These are phyloP conservation scores for Ambastaia sidthimunki DNA, from an alignment of 2,797 vertebrate genomes.

Conservation along the genomic window DNA sequence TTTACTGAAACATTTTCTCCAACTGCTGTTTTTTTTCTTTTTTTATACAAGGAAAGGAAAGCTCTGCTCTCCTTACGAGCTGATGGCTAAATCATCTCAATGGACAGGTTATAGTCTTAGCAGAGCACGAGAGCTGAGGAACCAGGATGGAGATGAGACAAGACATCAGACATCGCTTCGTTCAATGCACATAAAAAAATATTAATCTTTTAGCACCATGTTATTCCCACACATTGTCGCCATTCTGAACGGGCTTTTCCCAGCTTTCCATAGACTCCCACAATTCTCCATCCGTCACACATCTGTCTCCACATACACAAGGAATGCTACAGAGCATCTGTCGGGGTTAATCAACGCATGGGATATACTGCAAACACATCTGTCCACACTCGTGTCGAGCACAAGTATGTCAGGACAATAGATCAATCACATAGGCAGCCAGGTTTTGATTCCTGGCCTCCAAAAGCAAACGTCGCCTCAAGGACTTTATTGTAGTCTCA, in stretches of 20 bases:
- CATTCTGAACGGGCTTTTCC: slow-evolving; percentile 15
- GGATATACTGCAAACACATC: slow-evolving; percentile 31
- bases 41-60: background rate
- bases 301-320: slow-evolving; percentile 23
- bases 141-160: slow-evolving; percentile 9
- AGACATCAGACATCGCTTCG: background rate
- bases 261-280: slow-evolving; percentile 40
- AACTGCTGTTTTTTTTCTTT: background rate
- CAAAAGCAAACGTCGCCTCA: slow-evolving; percentile 1
- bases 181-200: slow-evolving; percentile 12
- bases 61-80: background rate
- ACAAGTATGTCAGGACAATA: background rate
- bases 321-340: slow-evolving; percentile 6
- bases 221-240: background rate
- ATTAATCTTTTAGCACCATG: slow-evolving; percentile 12
- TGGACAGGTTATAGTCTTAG: slow-evolving; percentile 10
- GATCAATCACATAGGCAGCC: slow-evolving; percentile 19
- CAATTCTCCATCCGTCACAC: slow-evolving; percentile 12
- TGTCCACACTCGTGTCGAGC: slow-evolving; percentile 17
- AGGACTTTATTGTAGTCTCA: slow-evolving; percentile 29
- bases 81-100: slow-evolving; percentile 10
- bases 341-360: slow-evolving; percentile 23
- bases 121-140: background rate
- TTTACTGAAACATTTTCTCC: too few species aligned
- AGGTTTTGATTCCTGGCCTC: slow-evolving; percentile 33